Evolutionary conservation across 2,113 vertebrate species (phyloP).

Genomic region (Coregonus clupeaformis): DNA sequence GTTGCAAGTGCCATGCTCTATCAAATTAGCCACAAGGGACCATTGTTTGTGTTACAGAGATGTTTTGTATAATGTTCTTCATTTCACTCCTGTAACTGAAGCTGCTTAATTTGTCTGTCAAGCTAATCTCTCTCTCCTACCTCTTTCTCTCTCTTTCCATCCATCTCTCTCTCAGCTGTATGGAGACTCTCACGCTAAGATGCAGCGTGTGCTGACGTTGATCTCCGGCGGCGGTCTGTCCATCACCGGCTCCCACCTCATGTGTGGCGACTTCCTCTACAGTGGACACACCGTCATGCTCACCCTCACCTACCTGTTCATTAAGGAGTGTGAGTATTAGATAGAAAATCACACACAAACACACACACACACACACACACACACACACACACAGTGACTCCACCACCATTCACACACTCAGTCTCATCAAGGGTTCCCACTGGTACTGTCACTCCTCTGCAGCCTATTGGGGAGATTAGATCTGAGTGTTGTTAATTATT

Average conservation of each 20-base stretch:
- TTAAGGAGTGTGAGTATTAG: conserved; percentile 93
- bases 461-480: neutral
- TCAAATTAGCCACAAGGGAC: too few species aligned
- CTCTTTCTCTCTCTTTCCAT: neutral
- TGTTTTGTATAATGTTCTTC: neutral
- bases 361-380: conserved; percentile 2
- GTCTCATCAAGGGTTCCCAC: neutral
- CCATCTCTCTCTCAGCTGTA: conserved; percentile 77
- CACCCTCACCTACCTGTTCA: conserved; percentile 94
- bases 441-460: neutral
- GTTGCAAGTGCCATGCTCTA: too few species aligned
- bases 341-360: neutral
- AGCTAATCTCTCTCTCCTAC: neutral
- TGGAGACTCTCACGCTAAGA: conserved; percentile 89
- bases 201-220: conserved; percentile 86
- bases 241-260: conserved; percentile 91
- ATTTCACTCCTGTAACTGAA: too few species aligned
- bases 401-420: neutral
- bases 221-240: conserved; percentile 93
- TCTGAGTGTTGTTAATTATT: neutral
- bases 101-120: too few species aligned
- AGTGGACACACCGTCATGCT: conserved; percentile 95
- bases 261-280: conserved; percentile 96
- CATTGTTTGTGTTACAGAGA: neutral
- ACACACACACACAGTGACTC: conserved; percentile 1